phyloP scores from a whole-genome alignment of 2,113 vertebrate species.

The Beaufortia kweichowensis region DNA sequence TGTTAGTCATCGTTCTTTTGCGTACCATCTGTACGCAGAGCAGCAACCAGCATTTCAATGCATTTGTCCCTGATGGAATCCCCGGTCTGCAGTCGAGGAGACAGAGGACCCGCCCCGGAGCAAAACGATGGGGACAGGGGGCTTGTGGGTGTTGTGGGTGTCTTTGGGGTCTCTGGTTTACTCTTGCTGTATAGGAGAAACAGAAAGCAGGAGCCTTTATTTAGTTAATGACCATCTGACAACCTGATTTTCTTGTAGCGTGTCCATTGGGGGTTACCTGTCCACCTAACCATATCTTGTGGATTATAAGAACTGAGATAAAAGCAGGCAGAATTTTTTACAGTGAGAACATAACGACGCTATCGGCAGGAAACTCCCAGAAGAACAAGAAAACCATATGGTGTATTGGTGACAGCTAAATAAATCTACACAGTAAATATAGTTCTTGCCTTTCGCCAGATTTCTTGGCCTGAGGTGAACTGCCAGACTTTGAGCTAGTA shows the following conservation, averaged over 20 bases:
- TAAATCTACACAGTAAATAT: neutral
- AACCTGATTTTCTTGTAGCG: neutral
- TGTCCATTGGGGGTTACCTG: too few species aligned
- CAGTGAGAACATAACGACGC: neutral
- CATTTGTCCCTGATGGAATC: constrained; percentile 92
- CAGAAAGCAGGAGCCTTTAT: constrained; percentile 17
- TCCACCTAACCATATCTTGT: neutral
- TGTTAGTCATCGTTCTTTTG: neutral
- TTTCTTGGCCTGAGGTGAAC: constrained; percentile 78
- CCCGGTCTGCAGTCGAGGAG: constrained; percentile 83
- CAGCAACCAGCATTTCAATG: constrained; percentile 88
- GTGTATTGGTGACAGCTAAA: neutral
- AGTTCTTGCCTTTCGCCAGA: constrained; percentile 78
- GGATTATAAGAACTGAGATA: neutral
- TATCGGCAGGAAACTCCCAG: neutral
- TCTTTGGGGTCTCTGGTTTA: constrained; percentile 76
- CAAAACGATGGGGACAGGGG: constrained; percentile 79
- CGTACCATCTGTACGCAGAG: constrained; percentile 87
- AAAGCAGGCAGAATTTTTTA: neutral
- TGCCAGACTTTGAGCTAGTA: constrained; percentile 73
- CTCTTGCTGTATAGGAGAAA: constrained; percentile 68
- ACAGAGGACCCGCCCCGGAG: constrained; percentile 67
- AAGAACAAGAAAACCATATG: neutral
- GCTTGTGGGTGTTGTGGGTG: constrained; percentile 80
- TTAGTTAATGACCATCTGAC: neutral